Percentiles rank a stretch among this genome's conserved stretches.
Conservation (phyloP, 1,140 invertebrate genomes). For the Danaus melanippus region DNA sequence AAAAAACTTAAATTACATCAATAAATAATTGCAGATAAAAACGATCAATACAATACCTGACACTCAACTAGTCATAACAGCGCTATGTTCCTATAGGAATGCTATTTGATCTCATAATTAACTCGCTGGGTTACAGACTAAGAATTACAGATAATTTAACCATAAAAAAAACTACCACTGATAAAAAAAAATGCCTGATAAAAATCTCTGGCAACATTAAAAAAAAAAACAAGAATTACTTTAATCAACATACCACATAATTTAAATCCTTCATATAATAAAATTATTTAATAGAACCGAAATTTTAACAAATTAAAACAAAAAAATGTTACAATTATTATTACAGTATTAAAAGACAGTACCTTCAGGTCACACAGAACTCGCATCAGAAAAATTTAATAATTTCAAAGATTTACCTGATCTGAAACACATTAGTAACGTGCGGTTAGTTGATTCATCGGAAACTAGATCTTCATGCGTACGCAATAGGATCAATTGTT, state of each 20-base stretch:
- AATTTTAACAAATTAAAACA: constrained; percentile 7
- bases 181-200: constrained; percentile 10
- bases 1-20: constrained; percentile 60
- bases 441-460: no score
- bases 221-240: constrained; percentile 2
- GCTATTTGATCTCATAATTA: constrained; percentile 24
- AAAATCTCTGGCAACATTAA: constrained; percentile 6
- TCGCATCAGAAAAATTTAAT: no score
- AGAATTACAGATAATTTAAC: constrained; percentile 12
- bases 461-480: no score
- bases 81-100: constrained; percentile 38
- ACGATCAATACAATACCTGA: constrained; percentile 26
- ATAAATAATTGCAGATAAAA: constrained; percentile 54
- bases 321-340: not conserved
- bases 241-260: no score
- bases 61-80: constrained; percentile 26
- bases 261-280: no score
- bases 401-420: no score
- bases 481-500: no score
- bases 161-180: constrained; percentile 14
- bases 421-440: no score
- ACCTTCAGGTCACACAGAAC: no score
- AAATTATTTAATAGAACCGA: no score
- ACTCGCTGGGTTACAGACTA: constrained; percentile 1
- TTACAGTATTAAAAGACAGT: not conserved